Evolutionary conservation across 2,113 vertebrate genomes (phyloP), one percentile per base, ranked within the genome.

Genomic region (Halcyon senegalensis): DNA sequence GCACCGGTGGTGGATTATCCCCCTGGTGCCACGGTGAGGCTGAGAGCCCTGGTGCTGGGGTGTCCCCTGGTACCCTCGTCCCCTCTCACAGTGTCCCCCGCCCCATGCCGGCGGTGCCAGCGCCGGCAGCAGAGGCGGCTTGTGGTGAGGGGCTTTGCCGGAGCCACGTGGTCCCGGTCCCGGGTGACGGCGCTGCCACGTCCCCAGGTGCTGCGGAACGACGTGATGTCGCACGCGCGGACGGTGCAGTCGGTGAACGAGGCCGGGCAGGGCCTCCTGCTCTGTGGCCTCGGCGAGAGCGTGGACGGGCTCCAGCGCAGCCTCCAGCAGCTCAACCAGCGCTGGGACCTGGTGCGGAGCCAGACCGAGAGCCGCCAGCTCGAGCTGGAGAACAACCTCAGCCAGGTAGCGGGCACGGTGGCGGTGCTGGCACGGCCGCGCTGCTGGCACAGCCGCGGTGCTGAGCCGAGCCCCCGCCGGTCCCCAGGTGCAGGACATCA

Each of bases 321-420:
- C 20, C 97, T 99, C 46, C 98, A 98, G 91, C 94, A 98, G 68
- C 98, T 99, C 48, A 97, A 97, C 63, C 98, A 98, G 89, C 97
- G 92, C 96, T 99, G 99, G 99, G 99, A 99, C 89, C 98, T 98
- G 87, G 98, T 99, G 58, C 97, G 93, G 81, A 98, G 98, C 15
- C 97, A 99, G 97, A 99, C 98, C 1, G 99, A 99, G 94, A 98
- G 97, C 68, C 97, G 98, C 50, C 98, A 99, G 95, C 98, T 99
- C 90, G 97, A 99, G 89, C 93, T 99, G 95, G 99, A 99, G 97
- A 99, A 98, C 97, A 98, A 98, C 95, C 98, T 99, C 43, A 98
- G 98, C 97, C 98, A 99, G 98, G 99, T 99, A 89, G n/a, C 56
- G 28, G 21, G 35, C 39, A 31, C 5, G 27, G 27, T 24, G 11